Base-by-base conservation (phyloP, 2,113 vertebrate species). In the Chrysemys picta region DNA sequence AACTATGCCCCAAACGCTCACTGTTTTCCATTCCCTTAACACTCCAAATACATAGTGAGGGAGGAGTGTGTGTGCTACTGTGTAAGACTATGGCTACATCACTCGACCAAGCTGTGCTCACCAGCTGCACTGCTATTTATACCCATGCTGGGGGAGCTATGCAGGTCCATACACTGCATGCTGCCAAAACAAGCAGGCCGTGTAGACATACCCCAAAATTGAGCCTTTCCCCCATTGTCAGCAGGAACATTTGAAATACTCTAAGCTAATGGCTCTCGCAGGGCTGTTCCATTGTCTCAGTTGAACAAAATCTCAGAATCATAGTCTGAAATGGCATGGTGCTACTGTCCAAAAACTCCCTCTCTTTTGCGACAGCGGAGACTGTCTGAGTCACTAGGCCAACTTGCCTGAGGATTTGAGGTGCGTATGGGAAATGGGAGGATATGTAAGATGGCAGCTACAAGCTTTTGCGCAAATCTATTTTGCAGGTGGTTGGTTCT, bases 241-340 rank as follows among this genome's bases (percentile, higher is more conserved):
- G 10, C 13, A 24, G 53, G 84, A 84, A 4, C 38, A 1, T 17
- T 82, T 25, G 75, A 10, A 91, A 83, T 17, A 12, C 25, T 10
- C 2, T 0, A 0, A 38, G 3, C 21, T 59, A 65, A 54, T 65
- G 10, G 19, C 27, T 31, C 3, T 72, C 6, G 35, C 4, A 10
- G 50, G 17, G n/a, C 38, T 53, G 19, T 42, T 49, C 35, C 52
- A 50, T 72, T 24, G 5, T 69, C 42, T 35, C n/a, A 25, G 22
- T 16, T 93, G 78, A 84, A 12, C 1, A 11, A 78, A 0, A 1
- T 7, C 13, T 72, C n/a, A 72, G 65, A n/a, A 21, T 16, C 65
- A 38, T 19, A 72, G 10, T 21, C n/a, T 72, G n/a, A 22, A 72
- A 38, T 72, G 19, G n/a, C 5, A 12, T 8, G 24, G 2, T 56